A percentile compares a stretch with the other conserved stretches of the same genome.
Evolutionary conservation across 2,797 vertebrate genomes (phyloP).

Genomic region (Macropodus opercularis): DNA sequence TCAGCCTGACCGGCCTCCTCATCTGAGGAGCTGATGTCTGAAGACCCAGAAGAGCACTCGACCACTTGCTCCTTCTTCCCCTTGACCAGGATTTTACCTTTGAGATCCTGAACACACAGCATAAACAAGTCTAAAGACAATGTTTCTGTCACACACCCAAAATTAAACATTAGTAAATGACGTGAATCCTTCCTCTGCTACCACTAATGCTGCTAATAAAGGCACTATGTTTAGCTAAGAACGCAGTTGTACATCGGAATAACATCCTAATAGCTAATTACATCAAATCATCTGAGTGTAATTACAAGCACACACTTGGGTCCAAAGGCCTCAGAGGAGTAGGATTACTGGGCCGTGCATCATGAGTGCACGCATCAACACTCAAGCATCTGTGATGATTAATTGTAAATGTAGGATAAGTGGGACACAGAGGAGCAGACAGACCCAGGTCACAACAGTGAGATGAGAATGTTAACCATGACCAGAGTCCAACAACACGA

Average conservation of each 20-base stretch:
- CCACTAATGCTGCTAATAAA: too few relatives aligned
- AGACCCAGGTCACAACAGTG: too few relatives aligned
- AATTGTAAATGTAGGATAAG: not conserved
- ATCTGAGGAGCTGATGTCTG: conserved; percentile 79
- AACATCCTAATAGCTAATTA: too few relatives aligned
- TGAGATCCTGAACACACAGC: conserved; percentile 83
- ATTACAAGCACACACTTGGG: too few relatives aligned
- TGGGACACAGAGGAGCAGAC: conserved; percentile 14
- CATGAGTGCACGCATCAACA: not conserved
- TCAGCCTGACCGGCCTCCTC: conserved; percentile 67
- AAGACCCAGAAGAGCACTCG: conserved; percentile 60
- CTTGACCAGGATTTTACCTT: conserved; percentile 91
- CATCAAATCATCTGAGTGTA: too few relatives aligned
- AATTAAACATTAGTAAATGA: too few relatives aligned
- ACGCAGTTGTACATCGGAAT: too few relatives aligned
- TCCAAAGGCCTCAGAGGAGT: too few relatives aligned
- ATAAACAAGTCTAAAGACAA: not conserved
- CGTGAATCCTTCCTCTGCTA: too few relatives aligned
- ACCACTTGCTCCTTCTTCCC: conserved; percentile 84
- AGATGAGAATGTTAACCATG: too few relatives aligned
- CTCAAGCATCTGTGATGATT: not conserved
- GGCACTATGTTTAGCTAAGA: too few relatives aligned
- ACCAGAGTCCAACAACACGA: conserved; percentile 5
- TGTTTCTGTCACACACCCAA: not conserved
- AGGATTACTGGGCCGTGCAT: conserved; percentile 1